Evolutionary conservation across 37 sponge, comb jelly and placozoan species (phyloP), one percentile per base, ranked within the genome.

Genomic region (Haliclona indistincta): DNA sequence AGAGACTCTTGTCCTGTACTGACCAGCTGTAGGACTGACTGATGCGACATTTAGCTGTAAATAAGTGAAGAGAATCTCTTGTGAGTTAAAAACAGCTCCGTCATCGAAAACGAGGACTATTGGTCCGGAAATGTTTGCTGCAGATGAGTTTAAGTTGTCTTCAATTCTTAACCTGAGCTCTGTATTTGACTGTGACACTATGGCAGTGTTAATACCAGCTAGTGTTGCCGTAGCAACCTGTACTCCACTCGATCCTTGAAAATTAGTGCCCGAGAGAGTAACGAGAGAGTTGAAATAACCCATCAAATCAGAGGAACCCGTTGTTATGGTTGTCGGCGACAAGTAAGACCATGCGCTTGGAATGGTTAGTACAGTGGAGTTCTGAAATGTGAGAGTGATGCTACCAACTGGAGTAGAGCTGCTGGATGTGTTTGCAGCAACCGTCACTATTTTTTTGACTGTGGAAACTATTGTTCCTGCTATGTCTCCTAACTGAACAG

Each of bases 1-100:
- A 17, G 42, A 76, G 30, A 89, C 90, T 38, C 23, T 23, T 4
- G 93, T 93, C 20, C 93, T 85, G n/a, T 33, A 43, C 65, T 86
- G 87, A 7, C 93, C 93, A 30, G 10, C 26, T 34, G 56, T 56
- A 11, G 93, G 93, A 13, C 43, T 58, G 1, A 93, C 77, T 0
- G 32, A n/a, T 29, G 33, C 3, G 35, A 88, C 75, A 2, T 58
- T 34, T 2, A 84, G 73, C 25, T 81, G 76, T 20, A 63, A 41
- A 17, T 86, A 86, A 7, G 86, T 86, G 74, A 86, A 86, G 23
- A 6, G 49, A 4, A 68, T 28, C 3, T 15, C 26, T 19, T 38
- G 29, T 0, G 68, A 67, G 7, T 51, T 49, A 62, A 56, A 68
- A 0, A 63, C 58, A 15, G 80, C 74, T 42, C 80, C 80, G 38